phyloP scores from a whole-genome alignment of 2,888 invertebrate genomes.

The Entomobrya multifasciata region DNA sequence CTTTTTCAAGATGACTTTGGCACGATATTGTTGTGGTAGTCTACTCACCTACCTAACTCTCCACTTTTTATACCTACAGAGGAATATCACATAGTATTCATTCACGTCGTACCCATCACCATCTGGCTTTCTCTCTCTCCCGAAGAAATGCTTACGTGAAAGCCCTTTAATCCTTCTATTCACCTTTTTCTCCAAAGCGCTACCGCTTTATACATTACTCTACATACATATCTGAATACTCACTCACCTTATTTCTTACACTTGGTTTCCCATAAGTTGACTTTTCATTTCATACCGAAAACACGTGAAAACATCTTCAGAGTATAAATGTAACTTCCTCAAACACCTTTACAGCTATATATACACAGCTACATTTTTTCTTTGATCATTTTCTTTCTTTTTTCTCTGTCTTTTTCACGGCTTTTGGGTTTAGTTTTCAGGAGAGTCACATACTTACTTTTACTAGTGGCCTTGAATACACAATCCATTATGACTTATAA shows the following conservation, averaged over 20 bases:
- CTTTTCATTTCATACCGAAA: constrained; percentile 31
- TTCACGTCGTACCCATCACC: constrained; percentile 30
- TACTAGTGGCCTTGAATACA: constrained; percentile 16
- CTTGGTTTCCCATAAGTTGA: constrained; percentile 29
- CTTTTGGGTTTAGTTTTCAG: constrained; percentile 23
- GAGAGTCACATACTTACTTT: background rate
- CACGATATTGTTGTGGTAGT: constrained; percentile 47
- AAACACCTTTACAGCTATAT: too few relatives aligned
- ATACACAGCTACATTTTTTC: constrained; percentile 8
- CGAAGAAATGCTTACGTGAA: background rate
- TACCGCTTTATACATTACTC: background rate
- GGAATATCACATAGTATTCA: background rate
- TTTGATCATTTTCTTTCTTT: constrained; percentile 22
- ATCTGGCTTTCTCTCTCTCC: constrained; percentile 2
- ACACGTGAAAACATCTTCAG: background rate
- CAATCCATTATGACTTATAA: background rate
- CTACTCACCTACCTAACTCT: constrained; percentile 8
- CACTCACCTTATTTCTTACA: constrained; percentile 44
- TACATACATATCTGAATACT: background rate
- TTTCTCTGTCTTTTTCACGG: constrained; percentile 24
- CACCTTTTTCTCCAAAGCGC: constrained; percentile 19
- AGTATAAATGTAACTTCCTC: background rate
- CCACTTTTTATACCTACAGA: background rate
- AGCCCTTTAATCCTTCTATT: constrained; percentile 57
- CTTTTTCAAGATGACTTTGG: constrained; percentile 59